Evolutionary conservation across 2,888 invertebrate genomes (phyloP).

Genomic region (Volucella inflata): DNA sequence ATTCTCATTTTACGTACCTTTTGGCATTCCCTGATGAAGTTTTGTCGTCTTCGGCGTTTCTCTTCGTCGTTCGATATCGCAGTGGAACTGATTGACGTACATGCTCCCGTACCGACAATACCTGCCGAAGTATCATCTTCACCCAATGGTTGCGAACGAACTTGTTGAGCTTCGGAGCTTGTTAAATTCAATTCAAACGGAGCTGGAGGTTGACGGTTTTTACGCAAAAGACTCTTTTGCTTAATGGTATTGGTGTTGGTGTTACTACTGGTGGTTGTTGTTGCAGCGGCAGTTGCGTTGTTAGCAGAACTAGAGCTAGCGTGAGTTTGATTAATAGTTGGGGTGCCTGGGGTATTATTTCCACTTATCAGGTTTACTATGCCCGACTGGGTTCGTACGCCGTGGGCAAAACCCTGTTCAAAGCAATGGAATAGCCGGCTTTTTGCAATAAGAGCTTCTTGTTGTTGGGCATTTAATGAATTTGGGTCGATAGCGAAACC

Average conservation of each 20-base stretch:
- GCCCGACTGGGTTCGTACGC: conserved; percentile 75
- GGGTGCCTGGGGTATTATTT: conserved; percentile 74
- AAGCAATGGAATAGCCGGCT: conserved; percentile 83
- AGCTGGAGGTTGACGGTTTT: conserved; percentile 81
- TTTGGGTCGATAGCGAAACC: conserved; percentile 83
- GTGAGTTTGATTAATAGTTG: conserved; percentile 67
- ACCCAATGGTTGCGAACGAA: conserved; percentile 84
- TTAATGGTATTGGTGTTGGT: conserved; percentile 70
- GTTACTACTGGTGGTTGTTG: conserved; percentile 77
- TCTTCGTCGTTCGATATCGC: conserved; percentile 76
- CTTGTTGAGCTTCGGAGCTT: conserved; percentile 79
- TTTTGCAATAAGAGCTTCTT: conserved; percentile 83
- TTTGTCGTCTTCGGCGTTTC: conserved; percentile 79
- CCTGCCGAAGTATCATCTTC: conserved; percentile 80
- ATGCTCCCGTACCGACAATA: conserved; percentile 32
- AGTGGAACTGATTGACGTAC: conserved; percentile 58
- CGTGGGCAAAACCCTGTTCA: conserved; percentile 81
- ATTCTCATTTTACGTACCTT: conserved; percentile 78
- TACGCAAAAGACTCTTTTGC: conserved; percentile 81
- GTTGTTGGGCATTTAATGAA: conserved; percentile 82
- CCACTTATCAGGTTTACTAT: conserved; percentile 76
- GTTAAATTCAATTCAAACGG: conserved; percentile 80
- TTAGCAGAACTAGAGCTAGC: conserved; percentile 58
- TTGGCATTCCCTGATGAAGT: conserved; percentile 80
- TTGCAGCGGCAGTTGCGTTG: conserved; percentile 55